Evolutionary conservation across 2,113 vertebrate species (phyloP).

Genomic region (Taxidea taxus): DNA sequence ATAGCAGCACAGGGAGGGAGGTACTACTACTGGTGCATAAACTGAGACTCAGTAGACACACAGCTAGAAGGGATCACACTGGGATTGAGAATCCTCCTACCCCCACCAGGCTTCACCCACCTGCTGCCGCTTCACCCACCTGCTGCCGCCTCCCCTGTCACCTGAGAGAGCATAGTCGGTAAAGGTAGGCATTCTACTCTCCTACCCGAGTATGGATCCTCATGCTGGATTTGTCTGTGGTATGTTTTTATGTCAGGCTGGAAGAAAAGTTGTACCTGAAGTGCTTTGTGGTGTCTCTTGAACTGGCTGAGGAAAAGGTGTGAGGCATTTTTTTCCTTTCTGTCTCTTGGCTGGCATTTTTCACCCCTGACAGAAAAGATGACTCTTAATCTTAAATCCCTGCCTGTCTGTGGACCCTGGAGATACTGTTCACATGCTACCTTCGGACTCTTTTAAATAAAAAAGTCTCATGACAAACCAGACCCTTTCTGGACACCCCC

Average conservation of each 20-base stretch:
- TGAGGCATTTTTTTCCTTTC: background rate
- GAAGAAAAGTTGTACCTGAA: background rate
- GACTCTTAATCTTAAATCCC: background rate
- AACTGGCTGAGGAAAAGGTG: background rate
- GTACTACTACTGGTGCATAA: background rate
- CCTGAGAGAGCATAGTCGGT: background rate
- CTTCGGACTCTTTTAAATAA: background rate
- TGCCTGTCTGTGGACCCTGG: background rate
- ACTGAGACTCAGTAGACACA: background rate
- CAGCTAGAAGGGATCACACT: background rate
- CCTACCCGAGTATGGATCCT: background rate
- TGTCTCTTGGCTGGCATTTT: background rate
- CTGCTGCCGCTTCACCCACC: background rate
- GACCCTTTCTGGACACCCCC: background rate
- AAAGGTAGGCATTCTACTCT: background rate
- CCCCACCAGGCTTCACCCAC: background rate
- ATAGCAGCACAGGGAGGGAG: background rate
- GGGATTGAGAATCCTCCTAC: background rate
- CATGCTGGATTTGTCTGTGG: background rate
- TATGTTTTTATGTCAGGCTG: background rate
- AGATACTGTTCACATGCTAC: background rate
- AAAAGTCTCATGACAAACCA: background rate
- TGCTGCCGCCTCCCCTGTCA: background rate
- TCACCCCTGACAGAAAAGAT: background rate
- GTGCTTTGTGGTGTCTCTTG: background rate